Evolutionary conservation across 2,888 invertebrate genomes (phyloP).

Genomic region (Melolontha melolontha): DNA sequence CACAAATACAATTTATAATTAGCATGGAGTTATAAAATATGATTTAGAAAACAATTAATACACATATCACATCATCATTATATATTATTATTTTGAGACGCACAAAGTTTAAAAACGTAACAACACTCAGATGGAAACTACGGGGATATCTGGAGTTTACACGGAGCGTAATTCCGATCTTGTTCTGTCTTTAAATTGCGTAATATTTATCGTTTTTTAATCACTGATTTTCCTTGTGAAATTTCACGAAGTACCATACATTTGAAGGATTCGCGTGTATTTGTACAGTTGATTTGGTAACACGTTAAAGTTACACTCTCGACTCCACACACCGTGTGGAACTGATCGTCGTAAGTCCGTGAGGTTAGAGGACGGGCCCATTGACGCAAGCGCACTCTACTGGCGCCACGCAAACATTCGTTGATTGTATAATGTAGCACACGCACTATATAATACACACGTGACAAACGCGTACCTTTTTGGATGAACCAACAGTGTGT

Average conservation of each 20-base stretch:
- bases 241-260: background rate
- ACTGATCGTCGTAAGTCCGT: slow-evolving; percentile 46
- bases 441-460: slow-evolving; percentile 58
- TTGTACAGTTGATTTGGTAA: background rate
- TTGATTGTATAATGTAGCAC: slow-evolving; percentile 62
- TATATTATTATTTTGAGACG: slow-evolving; percentile 45
- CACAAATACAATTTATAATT: slow-evolving; percentile 51
- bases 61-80: slow-evolving; percentile 51
- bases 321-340: slow-evolving; percentile 54
- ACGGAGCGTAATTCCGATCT: background rate
- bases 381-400: slow-evolving; percentile 58
- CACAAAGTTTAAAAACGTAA: slow-evolving; percentile 46
- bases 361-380: slow-evolving; percentile 59
- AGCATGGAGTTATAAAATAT: slow-evolving; percentile 48
- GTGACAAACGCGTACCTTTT: slow-evolving; percentile 40
- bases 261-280: slow-evolving; percentile 13
- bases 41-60: background rate
- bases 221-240: background rate
- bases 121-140: slow-evolving; percentile 13
- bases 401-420: slow-evolving; percentile 63
- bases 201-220: background rate
- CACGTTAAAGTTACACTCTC: slow-evolving; percentile 8
- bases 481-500: slow-evolving; percentile 11
- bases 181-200: background rate
- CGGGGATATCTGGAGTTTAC: background rate